phyloP scores from a whole-genome alignment of 2,113 vertebrate species.

The Henicopernis longicauda region DNA sequence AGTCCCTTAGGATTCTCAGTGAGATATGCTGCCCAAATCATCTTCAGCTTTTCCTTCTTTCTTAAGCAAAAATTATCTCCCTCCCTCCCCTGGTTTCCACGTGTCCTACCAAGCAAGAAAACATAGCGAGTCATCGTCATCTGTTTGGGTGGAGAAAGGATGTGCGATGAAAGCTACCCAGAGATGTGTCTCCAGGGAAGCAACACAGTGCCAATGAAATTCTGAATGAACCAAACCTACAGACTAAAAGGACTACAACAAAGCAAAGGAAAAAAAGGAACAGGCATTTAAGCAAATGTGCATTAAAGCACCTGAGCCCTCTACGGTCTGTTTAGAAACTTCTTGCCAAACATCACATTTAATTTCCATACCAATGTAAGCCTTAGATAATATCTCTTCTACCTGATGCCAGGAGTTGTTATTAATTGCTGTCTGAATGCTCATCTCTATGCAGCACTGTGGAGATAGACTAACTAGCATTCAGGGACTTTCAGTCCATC shows the following conservation, averaged over 20 bases:
- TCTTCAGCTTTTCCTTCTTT: neutral
- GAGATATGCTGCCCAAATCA: neutral
- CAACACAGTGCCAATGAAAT: neutral
- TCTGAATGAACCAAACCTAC: neutral
- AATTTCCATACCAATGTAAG: neutral
- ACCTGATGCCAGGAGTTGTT: neutral
- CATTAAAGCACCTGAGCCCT: neutral
- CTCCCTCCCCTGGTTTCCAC: neutral
- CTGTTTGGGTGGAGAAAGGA: neutral
- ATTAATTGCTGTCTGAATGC: constrained; percentile 1
- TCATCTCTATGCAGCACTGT: neutral
- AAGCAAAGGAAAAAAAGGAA: neutral
- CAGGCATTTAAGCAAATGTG: neutral
- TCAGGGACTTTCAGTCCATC: neutral
- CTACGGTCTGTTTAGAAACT: neutral
- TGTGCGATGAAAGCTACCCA: neutral
- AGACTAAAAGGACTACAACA: neutral
- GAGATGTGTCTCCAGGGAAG: neutral
- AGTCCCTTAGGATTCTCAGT: neutral
- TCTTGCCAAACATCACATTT: neutral
- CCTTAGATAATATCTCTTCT: neutral
- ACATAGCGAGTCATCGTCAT: neutral
- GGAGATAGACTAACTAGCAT: neutral
- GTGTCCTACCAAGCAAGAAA: neutral
- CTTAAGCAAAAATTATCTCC: neutral